Evolutionary conservation across 1,140 invertebrate species (phyloP).

Genomic region (Chrysopa pallens): DNA sequence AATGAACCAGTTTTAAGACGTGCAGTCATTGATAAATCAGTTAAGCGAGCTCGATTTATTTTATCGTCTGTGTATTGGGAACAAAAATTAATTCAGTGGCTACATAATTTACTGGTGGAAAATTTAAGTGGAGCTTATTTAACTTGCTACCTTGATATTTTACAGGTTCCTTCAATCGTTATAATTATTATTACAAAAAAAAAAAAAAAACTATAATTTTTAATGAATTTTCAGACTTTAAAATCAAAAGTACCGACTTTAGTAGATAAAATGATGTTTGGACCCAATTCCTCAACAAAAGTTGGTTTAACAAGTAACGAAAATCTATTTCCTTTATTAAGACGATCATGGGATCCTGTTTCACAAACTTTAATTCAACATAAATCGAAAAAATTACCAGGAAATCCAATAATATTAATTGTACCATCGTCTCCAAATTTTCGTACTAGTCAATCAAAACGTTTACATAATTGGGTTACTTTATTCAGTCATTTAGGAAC

Average conservation of each 20-base stretch:
- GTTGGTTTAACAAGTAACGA: slow-evolving; percentile 29
- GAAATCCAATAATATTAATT: slow-evolving; percentile 52
- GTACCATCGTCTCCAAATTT: slow-evolving; percentile 37
- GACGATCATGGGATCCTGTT: slow-evolving; percentile 63
- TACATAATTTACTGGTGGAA: slow-evolving; percentile 57
- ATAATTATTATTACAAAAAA: background rate
- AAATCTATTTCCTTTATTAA: slow-evolving; percentile 38
- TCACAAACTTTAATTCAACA: slow-evolving; percentile 13
- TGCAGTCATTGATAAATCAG: slow-evolving; percentile 49
- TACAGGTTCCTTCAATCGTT: slow-evolving; percentile 25
- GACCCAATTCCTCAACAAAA: slow-evolving; percentile 24
- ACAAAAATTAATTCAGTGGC: slow-evolving; percentile 52
- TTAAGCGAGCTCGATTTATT: slow-evolving; percentile 43
- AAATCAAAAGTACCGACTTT: slow-evolving; percentile 57
- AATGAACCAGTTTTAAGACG: slow-evolving; percentile 48
- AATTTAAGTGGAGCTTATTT: slow-evolving; percentile 47
- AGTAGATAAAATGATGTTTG: slow-evolving; percentile 54
- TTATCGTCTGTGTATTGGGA: slow-evolving; percentile 52
- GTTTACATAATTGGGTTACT: slow-evolving; percentile 50
- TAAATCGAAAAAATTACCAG: slow-evolving; percentile 41
- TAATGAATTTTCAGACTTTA: slow-evolving; percentile 35
- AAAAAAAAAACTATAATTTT: slow-evolving; percentile 1
- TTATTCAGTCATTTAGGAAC: slow-evolving; percentile 48
- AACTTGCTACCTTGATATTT: slow-evolving; percentile 58
- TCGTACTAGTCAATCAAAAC: slow-evolving; percentile 26